A percentile compares a stretch with the other conserved stretches of the same genome.
These are phyloP conservation scores for Falco rusticolus DNA, from an alignment of 2,797 vertebrate species.

Conservation along the genomic window DNA sequence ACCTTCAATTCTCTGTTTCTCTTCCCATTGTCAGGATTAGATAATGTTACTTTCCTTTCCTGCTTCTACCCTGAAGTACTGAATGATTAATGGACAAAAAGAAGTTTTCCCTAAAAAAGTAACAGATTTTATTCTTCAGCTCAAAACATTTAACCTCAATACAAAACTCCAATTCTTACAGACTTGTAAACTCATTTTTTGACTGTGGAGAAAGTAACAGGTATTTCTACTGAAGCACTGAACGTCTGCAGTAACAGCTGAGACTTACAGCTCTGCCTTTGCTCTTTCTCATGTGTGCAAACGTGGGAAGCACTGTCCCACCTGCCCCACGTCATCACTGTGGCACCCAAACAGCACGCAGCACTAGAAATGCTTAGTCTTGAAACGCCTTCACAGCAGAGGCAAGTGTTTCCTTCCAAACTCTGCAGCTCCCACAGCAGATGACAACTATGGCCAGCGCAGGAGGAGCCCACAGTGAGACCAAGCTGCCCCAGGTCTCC, in stretches of 20 bases:
- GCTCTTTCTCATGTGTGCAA: not conserved
- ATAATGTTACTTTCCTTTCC: not conserved
- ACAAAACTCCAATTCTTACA: not conserved
- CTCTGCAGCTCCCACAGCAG: not conserved
- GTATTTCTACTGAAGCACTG: not conserved
- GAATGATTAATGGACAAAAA: not conserved
- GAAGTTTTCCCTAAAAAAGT: not conserved
- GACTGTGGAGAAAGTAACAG: not conserved
- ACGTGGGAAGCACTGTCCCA: not conserved
- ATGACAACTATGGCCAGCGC: not conserved
- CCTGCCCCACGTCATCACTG: not conserved
- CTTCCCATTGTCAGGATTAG: not conserved
- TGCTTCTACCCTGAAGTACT: not conserved
- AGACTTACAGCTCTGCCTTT: not conserved
- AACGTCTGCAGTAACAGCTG: not conserved
- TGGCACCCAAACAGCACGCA: not conserved
- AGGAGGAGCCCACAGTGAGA: not conserved
- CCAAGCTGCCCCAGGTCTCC: not conserved
- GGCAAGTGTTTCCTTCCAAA: not conserved
- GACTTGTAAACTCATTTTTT: not conserved
- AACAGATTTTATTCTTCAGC: not conserved
- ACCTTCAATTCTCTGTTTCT: not conserved
- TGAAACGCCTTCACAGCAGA: not conserved
- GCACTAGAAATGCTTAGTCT: no score
- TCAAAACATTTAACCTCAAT: not conserved